Evolutionary conservation across 2,888 invertebrate species (phyloP), one percentile per base, ranked within the genome.

Genomic region (Melieria omissa): DNA sequence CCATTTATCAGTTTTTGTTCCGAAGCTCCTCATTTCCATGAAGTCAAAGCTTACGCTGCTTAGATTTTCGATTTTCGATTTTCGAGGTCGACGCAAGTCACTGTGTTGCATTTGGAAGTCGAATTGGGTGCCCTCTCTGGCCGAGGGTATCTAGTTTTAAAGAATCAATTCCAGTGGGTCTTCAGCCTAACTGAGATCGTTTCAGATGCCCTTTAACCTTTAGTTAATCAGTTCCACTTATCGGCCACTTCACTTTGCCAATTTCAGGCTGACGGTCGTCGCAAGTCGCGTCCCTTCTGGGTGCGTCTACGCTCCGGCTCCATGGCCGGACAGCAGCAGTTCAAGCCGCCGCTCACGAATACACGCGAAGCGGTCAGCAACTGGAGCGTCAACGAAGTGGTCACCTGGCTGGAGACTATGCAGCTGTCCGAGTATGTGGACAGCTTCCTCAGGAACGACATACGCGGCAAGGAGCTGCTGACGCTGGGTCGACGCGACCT

Each of bases 341-440:
- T 81, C 10, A 82, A 82, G 70, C 80, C 84, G 5, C 80, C 86
- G 6, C 74, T 81, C 5, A 83, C 82, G 8, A 85, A 84, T 72
- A 86, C 87, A 12, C 86, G 89, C 58, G 90, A 90, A 76, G 89
- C 90, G 2, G 89, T 88, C 78, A 90, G 85, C 65, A 86, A 86
- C 72, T 98, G 98, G 98, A 93, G 94, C 47, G 92, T 94, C 8
- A 92, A 92, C 68, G 97, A 98, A 84, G 97, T 98, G 2, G 94
- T 93, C 69, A 89, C 90, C 8, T 99, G 98, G 98, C 88, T 99
- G 76, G 95, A 95, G 78, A 91, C 93, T 1, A 89, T 98, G 74
- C 95, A 96, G 74, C 90, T 99, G 12, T 91, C 92, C 0, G 97
- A 98, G 84, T 98, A 98, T 86, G 90, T 92, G 4, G 96, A 96